These are phyloP conservation scores for Latheticus oryzae DNA, from an alignment of 2,888 invertebrate species.

Conservation along the genomic window DNA sequence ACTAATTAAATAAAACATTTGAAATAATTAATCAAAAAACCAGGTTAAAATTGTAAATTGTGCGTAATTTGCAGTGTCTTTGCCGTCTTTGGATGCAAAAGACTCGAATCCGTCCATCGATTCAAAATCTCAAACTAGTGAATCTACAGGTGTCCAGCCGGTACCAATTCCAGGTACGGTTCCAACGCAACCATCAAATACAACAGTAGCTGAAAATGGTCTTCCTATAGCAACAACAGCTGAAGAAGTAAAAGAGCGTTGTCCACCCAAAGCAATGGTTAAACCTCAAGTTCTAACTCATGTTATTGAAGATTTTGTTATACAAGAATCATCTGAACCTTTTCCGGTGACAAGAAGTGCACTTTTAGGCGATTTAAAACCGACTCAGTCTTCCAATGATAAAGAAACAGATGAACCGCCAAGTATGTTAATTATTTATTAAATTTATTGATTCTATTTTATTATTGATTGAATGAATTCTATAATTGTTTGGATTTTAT, in stretches of 20 bases:
- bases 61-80: conserved; percentile 5
- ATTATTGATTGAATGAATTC: conserved; percentile 25
- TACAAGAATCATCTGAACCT: conserved; percentile 93
- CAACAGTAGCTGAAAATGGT: conserved; percentile 53
- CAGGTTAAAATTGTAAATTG: too few species aligned
- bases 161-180: conserved; percentile 62
- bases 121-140: conserved; percentile 47
- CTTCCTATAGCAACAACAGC: conserved; percentile 62
- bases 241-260: conserved; percentile 65
- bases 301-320: conserved; percentile 96
- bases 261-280: conserved; percentile 91
- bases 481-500: conserved; percentile 31
- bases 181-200: conserved; percentile 52
- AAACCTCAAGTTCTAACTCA: conserved; percentile 96
- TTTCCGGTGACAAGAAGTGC: conserved; percentile 79
- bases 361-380: conserved; percentile 63
- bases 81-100: conserved; percentile 7
- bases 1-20: too few species aligned
- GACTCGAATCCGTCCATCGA: conserved; percentile 39
- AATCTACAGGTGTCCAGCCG: conserved; percentile 54
- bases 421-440: conserved; percentile 70
- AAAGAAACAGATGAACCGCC: conserved; percentile 79
- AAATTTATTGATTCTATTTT: conserved; percentile 28
- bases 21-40: too few species aligned
- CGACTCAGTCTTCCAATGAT: conserved; percentile 67